Evolutionary conservation across 2,888 invertebrate species (phyloP).

Genomic region (Erynnis tages): DNA sequence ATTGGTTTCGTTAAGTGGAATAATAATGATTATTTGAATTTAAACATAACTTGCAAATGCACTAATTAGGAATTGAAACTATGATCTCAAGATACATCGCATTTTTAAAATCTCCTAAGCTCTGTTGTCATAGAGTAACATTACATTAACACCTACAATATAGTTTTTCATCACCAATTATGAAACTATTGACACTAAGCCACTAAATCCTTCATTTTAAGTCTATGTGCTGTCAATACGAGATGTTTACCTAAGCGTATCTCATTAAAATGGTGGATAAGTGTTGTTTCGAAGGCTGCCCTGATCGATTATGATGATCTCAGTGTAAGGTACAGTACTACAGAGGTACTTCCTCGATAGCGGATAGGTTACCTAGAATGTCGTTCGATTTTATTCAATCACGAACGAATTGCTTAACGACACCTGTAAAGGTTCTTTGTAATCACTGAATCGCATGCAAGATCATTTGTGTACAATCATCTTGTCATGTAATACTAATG

Average conservation of each 20-base stretch:
- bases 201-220: constrained; percentile 19
- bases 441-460: background rate
- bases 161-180: constrained; percentile 9
- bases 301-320: constrained; percentile 42
- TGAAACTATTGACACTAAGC: constrained; percentile 8
- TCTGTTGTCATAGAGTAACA: background rate
- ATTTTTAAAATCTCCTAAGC: no score
- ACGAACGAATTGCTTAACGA: constrained; percentile 7
- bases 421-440: background rate
- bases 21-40: no score
- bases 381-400: constrained; percentile 9
- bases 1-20: no score
- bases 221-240: constrained; percentile 14
- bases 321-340: constrained; percentile 31
- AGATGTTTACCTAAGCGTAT: constrained; percentile 35
- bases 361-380: constrained; percentile 31
- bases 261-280: constrained; percentile 39
- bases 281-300: constrained; percentile 38
- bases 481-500: background rate
- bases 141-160: constrained; percentile 7
- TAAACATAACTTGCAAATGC: no score
- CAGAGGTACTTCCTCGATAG: constrained; percentile 24
- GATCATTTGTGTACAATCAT: background rate
- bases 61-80: no score
- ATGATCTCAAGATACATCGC: no score